Evolutionary conservation across 92 coral and sea anemone genomes (phyloP), one percentile per base, ranked within the genome.

Genomic region (Zoanthus sociatus): DNA sequence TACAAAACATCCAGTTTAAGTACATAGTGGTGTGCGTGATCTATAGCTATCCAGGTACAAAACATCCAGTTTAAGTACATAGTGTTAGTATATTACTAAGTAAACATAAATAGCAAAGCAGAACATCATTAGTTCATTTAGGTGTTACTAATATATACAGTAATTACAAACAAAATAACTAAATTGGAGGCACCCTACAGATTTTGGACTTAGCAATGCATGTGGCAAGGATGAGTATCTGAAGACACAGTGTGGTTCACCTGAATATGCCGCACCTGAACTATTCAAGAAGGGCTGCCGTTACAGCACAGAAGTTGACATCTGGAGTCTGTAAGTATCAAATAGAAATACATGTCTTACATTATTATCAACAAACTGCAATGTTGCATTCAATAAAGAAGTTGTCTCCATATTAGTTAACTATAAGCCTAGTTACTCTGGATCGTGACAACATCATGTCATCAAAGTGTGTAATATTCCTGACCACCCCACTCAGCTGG

Each of bases 211-310:
- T 33, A 93, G 99, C 83, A 97, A 97, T 76, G 86, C 90, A n/a
- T 93, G 92, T 50, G 71, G 55, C 26, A 90, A 89, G 32, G 94
- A 92, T 0, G 91, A 95, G 18, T 88, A 84, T 51, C 94, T 97
- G 82, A 97, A 91, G 86, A 95, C 98, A 18, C 98, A 93, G 91
- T 97, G 99, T 88, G 99, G 99, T 30, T 95, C 99, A 4, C 98
- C 98, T 14, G 99, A 97, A 82, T 97, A 97, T 72, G 99, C 99
- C 20, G 99, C 99, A 69, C 99, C 99, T 26, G 99, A 97, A 88
- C 94, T 97, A 46, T 97, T 97, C 88, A 92, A 88, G 72, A 96
- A 81, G 60, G 99, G 94, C 58, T 95, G 99, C 55, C 92, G 88
- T 76, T 97, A 97, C 71, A 94, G 99, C 16, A 73, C 97, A 45